A percentile compares a stretch with the other conserved stretches of the same genome.
Conservation (phyloP, 2,797 vertebrate species). For the Pseudocheirus occidentalis region DNA sequence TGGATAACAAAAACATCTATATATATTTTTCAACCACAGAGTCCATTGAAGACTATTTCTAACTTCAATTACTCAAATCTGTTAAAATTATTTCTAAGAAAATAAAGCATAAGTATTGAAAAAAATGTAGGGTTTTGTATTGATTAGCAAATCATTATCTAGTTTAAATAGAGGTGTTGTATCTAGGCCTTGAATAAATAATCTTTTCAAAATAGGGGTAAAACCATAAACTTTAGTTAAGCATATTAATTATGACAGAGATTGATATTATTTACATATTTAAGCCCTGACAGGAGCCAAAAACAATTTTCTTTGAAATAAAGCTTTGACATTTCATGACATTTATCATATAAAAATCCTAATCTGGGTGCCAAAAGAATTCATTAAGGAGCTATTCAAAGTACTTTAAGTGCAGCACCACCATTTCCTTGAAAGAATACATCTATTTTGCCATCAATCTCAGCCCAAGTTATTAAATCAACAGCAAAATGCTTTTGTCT, state of each 20-base stretch:
- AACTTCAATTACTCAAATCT: constrained; percentile 26
- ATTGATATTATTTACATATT: constrained; percentile 36
- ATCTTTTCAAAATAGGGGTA: not conserved
- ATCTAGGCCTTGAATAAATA: constrained; percentile 3
- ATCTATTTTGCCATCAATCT: constrained; percentile 1
- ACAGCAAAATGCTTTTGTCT: not conserved
- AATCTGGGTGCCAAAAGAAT: constrained; percentile 4
- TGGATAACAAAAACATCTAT: not conserved
- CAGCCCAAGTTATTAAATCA: not conserved
- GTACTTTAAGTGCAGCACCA: constrained; percentile 2
- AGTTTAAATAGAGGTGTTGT: constrained; percentile 15
- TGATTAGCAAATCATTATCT: constrained; percentile 44
- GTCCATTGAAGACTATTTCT: constrained; percentile 3
- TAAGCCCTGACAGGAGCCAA: constrained; percentile 40
- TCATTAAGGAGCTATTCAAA: constrained; percentile 6
- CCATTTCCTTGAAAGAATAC: constrained; percentile 41
- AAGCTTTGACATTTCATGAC: constrained; percentile 39
- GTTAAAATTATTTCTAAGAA: constrained; percentile 38
- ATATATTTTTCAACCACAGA: not conserved
- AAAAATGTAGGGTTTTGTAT: constrained; percentile 28
- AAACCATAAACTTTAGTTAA: constrained; percentile 8
- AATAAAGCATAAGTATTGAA: constrained; percentile 3
- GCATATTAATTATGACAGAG: constrained; percentile 36
- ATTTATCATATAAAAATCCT: constrained; percentile 35
- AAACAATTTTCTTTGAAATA: constrained; percentile 56